These are phyloP conservation scores for Drosophila elegans DNA, from an alignment of 1,140 invertebrate genomes.

Conservation along the genomic window DNA sequence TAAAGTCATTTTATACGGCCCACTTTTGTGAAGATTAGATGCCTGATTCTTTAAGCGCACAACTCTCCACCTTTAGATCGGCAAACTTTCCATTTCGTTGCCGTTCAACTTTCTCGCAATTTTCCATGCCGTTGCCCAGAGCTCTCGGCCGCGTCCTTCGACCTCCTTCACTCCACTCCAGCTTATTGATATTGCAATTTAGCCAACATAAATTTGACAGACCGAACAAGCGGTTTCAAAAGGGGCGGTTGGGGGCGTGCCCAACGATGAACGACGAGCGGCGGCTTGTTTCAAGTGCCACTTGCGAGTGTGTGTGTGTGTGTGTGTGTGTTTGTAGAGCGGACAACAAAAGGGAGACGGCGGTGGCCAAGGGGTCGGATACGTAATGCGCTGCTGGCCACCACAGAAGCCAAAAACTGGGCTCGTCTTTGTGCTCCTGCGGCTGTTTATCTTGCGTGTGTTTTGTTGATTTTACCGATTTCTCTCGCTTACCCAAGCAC, in stretches of 20 bases:
- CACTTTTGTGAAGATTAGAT: neutral
- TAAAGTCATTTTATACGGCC: slow-evolving; percentile 5
- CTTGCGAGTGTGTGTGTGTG: slow-evolving; percentile 14
- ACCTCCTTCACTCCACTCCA: slow-evolving; percentile 10
- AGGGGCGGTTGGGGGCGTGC: too few relatives aligned
- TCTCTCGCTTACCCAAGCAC: slow-evolving; percentile 25
- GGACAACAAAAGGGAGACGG: slow-evolving; percentile 3
- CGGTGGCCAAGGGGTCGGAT: slow-evolving; percentile 48
- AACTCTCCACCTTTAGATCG: slow-evolving; percentile 9
- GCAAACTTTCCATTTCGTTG: neutral
- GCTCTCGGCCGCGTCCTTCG: slow-evolving; percentile 6
- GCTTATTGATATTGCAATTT: slow-evolving; percentile 76
- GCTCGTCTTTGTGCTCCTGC: slow-evolving; percentile 26
- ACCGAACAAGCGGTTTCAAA: slow-evolving; percentile 14
- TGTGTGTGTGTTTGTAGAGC: neutral
- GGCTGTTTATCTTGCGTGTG: slow-evolving; percentile 76
- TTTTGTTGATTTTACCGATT: slow-evolving; percentile 82
- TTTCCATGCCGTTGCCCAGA: slow-evolving; percentile 13
- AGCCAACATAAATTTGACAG: slow-evolving; percentile 58
- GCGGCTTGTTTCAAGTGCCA: slow-evolving; percentile 35
- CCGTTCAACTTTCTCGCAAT: slow-evolving; percentile 8
- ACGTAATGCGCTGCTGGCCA: slow-evolving; percentile 36
- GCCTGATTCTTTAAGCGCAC: neutral
- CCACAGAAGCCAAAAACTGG: slow-evolving; percentile 36
- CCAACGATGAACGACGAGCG: too few relatives aligned